Evolutionary conservation across 2,888 invertebrate species (phyloP).

Genomic region (Drosophila quasianomalipes): DNA sequence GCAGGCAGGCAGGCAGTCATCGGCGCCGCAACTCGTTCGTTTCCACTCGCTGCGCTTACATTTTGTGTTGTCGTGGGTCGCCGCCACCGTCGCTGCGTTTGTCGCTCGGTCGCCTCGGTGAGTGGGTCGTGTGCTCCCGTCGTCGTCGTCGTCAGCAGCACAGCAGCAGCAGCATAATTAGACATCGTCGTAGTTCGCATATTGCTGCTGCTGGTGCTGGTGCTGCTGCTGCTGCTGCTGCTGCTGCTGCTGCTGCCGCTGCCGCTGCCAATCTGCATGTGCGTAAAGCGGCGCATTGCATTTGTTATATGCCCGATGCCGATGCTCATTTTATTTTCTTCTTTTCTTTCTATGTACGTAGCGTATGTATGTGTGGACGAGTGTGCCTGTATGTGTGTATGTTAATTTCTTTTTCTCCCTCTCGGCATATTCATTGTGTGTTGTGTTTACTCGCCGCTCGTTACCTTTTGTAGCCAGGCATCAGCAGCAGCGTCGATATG

Average conservation of each 20-base stretch:
- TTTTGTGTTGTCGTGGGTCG: conserved; percentile 76
- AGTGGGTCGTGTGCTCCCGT: conserved; percentile 61
- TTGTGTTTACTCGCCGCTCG: conserved; percentile 33
- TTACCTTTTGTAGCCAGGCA: conserved; percentile 24
- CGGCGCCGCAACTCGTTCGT: conserved; percentile 53
- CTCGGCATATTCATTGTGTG: conserved; percentile 4
- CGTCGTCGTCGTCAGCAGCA: conserved; percentile 11
- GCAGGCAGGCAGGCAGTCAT: conserved; percentile 16
- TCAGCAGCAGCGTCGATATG: conserved; percentile 5
- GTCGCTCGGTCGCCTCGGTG: conserved; percentile 61
- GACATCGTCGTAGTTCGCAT: conserved; percentile 44
- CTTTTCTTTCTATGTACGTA: conserved; percentile 13
- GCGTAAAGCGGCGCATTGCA: conserved; percentile 59
- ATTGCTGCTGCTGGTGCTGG: conserved; percentile 31
- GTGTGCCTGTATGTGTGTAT: not conserved
- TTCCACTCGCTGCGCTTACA: conserved; percentile 56
- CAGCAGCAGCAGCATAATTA: conserved; percentile 69
- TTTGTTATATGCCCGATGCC: conserved; percentile 28
- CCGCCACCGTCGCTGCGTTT: conserved; percentile 53
- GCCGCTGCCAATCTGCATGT: conserved; percentile 48
- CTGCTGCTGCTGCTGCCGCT: conserved; percentile 9
- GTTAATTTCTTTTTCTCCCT: conserved; percentile 20
- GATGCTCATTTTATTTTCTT: conserved; percentile 15
- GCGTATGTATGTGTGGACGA: not conserved
- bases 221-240: conserved; percentile 18